Evolutionary conservation across 2,113 vertebrate genomes (phyloP).

Genomic region (Oxyruncus cristatus): DNA sequence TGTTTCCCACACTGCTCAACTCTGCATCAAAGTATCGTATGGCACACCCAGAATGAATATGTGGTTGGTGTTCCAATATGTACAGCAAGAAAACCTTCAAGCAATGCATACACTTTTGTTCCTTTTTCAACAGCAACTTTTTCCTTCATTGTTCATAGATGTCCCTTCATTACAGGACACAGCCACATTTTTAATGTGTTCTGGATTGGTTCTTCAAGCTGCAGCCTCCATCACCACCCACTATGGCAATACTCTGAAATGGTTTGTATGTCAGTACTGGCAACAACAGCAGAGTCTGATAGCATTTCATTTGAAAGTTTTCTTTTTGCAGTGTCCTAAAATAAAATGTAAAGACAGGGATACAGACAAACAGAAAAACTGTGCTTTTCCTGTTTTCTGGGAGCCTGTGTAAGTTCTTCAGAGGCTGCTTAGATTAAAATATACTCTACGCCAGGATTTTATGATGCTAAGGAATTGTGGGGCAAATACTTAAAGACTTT

Average conservation of each 20-base stretch:
- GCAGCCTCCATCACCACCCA: neutral
- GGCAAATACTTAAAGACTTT: neutral
- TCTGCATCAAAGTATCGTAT: neutral
- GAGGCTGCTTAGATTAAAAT: neutral
- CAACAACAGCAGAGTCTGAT: neutral
- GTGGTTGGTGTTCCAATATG: neutral
- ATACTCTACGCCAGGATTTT: neutral
- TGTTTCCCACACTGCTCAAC: neutral
- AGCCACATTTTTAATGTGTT: neutral
- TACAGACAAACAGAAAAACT: neutral
- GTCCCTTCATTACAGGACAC: neutral
- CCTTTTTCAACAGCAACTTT: neutral
- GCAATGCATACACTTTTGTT: neutral
- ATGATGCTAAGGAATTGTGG: neutral
- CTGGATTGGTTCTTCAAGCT: neutral
- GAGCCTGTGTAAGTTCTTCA: neutral
- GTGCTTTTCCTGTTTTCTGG: neutral
- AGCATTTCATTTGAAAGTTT: neutral
- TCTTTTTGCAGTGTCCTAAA: neutral
- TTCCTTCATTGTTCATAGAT: neutral
- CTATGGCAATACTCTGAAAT: neutral
- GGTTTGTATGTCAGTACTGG: neutral
- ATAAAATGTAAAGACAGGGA: neutral
- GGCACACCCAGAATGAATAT: neutral
- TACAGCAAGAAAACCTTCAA: neutral